These are phyloP conservation scores for Patella ulyssiponensis DNA, from an alignment of 2,888 invertebrate genomes.

Conservation along the genomic window DNA sequence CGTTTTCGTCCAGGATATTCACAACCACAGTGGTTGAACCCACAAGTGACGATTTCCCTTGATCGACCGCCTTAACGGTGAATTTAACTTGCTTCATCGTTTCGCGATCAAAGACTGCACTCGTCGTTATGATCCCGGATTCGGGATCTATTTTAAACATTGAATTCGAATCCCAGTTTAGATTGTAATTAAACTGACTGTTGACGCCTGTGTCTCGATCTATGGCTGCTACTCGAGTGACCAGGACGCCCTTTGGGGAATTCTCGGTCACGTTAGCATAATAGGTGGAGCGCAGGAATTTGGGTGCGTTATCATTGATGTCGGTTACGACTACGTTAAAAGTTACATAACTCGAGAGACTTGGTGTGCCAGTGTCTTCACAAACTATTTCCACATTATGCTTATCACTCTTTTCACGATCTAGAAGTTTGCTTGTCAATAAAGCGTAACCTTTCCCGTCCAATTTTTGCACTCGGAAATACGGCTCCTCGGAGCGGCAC, in stretches of 20 bases:
- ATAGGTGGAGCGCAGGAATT: constrained; percentile 53
- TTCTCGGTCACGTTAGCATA: constrained; percentile 58
- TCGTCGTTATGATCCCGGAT: constrained; percentile 55
- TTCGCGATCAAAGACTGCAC: constrained; percentile 55
- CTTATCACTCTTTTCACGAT: constrained; percentile 53
- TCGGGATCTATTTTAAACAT: constrained; percentile 51
- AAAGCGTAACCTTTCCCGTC: constrained; percentile 37
- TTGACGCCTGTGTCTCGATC: constrained; percentile 35
- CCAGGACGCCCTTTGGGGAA: constrained; percentile 51
- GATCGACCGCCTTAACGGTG: constrained; percentile 53
- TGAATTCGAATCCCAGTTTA: constrained; percentile 11
- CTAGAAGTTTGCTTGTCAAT: constrained; percentile 50
- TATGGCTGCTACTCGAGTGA: constrained; percentile 54
- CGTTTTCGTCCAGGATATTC: constrained; percentile 56
- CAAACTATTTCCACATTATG: constrained; percentile 60
- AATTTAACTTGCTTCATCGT: constrained; percentile 45
- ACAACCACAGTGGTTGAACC: constrained; percentile 53
- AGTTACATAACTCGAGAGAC: constrained; percentile 45
- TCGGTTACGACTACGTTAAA: constrained; percentile 60
- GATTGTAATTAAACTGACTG: constrained; percentile 22
- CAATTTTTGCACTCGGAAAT: constrained; percentile 35
- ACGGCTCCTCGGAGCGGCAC: constrained; percentile 40
- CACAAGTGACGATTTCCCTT: constrained; percentile 41
- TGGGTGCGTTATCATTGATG: constrained; percentile 64
- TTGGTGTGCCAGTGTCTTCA: constrained; percentile 57